Base-by-base conservation (phyloP, 2,797 vertebrate species). In the Cercopithecus mitis region DNA sequence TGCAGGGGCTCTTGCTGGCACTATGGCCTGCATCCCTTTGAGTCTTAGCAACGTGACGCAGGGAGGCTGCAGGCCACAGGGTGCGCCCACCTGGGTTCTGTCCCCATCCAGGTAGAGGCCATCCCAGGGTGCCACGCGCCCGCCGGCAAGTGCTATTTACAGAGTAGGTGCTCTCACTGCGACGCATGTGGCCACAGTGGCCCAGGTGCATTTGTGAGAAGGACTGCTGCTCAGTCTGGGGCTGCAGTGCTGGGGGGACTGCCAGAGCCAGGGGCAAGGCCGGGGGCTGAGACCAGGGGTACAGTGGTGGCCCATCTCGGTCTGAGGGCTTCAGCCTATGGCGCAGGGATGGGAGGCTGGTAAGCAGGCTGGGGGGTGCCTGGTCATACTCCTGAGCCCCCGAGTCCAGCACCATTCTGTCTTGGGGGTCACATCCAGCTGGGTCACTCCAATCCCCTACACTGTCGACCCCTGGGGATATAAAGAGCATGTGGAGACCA, bases 321-420 rank as follows among this genome's bases (percentile, higher is more conserved):
- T 86, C 83, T 19, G 98, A 96, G 19, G 98, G 95, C 41, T 99
- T 99, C 39, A 99, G 99, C 79, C 98, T 98, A 14, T 67, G 92
- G 30, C 64, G 92, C 92, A 98, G 98, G 79, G 92, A 97, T 39
- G 98, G 98, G 77, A 97, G 86, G 39, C 97, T 95, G 30, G 97
- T 89, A 88, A 95, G 96, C 55, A 58, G 96, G 58, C 97, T 94
- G 58, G 90, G 97, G 61, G 12, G 98, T 73, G 98, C 97, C 98
- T 90, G 99, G 97, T 99, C 99, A 98, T 99, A 99, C 96, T 98
- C 98, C 98, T 99, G 99, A 58, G 98, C 98, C 25, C 98, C 98
- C 0, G 99, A 99, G 97, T 99, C 99, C 98, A 99, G 98, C 98
- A 99, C 99, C 99, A 99, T 99, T 98, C 98, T 99, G 98, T 94